phyloP scores from a whole-genome alignment of 2,888 invertebrate species.

The Galerucella pusilla region DNA sequence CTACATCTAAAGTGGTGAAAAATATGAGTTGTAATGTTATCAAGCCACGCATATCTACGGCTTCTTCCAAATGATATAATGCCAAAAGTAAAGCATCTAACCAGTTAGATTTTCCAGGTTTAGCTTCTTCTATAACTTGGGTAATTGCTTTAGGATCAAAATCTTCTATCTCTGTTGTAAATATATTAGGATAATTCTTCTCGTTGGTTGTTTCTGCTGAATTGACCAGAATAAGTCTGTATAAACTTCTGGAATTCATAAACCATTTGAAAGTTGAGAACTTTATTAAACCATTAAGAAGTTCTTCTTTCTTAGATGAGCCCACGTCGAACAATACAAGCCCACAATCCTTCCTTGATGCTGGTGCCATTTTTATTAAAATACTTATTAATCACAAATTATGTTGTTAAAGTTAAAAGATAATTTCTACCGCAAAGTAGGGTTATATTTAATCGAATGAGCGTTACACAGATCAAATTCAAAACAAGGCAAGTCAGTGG shows the following conservation, averaged over 20 bases:
- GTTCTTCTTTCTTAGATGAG: conserved; percentile 35
- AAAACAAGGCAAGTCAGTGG: no score
- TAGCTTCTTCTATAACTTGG: conserved; percentile 33
- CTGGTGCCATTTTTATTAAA: conserved; percentile 41
- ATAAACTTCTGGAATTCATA: conserved; percentile 39
- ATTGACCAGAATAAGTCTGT: conserved; percentile 45
- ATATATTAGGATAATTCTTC: conserved; percentile 38
- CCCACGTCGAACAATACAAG: conserved; percentile 47
- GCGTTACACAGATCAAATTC: no score
- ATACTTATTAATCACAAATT: no score
- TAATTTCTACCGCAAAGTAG: no score
- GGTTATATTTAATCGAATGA: no score
- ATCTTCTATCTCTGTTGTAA: conserved; percentile 30
- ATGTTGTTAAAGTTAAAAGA: no score
- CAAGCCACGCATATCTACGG: conserved; percentile 35
- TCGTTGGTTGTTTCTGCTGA: conserved; percentile 38
- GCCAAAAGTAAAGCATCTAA: conserved; percentile 44
- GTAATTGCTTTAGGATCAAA: conserved; percentile 36
- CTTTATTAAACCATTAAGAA: conserved; percentile 41
- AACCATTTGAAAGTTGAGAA: conserved; percentile 43
- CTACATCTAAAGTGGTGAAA: conserved; percentile 44
- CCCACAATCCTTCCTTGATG: conserved; percentile 40
- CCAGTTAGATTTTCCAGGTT: conserved; percentile 42
- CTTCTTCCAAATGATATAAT: conserved; percentile 41
- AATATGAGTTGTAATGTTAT: conserved; percentile 46